Conservation (phyloP, 1,140 invertebrate genomes). For the Drosophila littoralis region DNA sequence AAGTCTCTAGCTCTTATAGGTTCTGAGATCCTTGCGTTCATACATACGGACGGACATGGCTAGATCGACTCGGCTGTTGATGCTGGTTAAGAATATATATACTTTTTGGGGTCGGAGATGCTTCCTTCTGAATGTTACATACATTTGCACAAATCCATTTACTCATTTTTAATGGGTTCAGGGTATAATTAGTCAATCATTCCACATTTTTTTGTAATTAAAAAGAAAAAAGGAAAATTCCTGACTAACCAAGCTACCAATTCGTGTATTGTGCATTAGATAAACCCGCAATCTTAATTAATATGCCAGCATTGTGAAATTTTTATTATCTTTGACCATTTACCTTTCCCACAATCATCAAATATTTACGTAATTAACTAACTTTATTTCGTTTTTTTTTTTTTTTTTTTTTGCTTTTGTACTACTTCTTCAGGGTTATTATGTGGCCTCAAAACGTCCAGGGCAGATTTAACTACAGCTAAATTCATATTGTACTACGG, state of each 20-base stretch:
- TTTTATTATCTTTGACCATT: conserved; percentile 23
- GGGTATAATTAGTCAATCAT: too few species aligned
- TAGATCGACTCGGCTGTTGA: too few species aligned
- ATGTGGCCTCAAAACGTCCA: conserved; percentile 68
- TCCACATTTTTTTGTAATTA: background rate
- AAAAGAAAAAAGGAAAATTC: background rate
- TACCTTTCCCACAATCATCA: conserved; percentile 16
- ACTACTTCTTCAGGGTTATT: conserved; percentile 55
- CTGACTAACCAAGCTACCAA: background rate
- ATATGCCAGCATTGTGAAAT: conserved; percentile 17
- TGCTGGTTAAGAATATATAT: too few species aligned
- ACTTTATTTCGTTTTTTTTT: background rate
- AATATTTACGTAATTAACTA: conserved; percentile 19
- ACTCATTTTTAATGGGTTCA: too few species aligned
- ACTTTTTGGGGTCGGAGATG: too few species aligned
- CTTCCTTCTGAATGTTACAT: too few species aligned
- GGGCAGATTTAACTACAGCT: conserved; percentile 65
- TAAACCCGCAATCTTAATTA: background rate
- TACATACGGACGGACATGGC: too few species aligned
- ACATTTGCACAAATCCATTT: too few species aligned
- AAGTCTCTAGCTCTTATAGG: too few species aligned
- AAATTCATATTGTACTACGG: conserved; percentile 77
- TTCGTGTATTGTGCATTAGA: conserved; percentile 3
- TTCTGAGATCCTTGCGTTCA: too few species aligned
- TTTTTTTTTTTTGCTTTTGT: background rate